Evolutionary conservation across 2,113 vertebrate species (phyloP).

Genomic region (Chaetura pelagica): DNA sequence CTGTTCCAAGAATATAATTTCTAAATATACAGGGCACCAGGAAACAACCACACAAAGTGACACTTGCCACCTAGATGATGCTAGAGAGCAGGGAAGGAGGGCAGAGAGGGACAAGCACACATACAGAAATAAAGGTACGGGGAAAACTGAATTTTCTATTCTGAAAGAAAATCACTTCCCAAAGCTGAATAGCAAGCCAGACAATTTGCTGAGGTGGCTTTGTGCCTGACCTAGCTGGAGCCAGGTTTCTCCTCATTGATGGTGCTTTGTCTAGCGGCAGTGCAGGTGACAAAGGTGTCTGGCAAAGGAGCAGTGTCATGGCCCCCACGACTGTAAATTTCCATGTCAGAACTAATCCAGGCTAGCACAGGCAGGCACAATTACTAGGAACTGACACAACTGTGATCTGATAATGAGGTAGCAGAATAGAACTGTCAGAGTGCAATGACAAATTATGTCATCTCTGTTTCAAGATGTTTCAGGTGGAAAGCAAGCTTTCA

Average conservation of each 20-base stretch:
- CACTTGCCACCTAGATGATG: rapidly evolving
- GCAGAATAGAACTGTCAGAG: slow-evolving; percentile 56
- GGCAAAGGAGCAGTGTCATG: neutral
- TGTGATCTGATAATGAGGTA: slow-evolving; percentile 16
- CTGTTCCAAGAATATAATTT: neutral
- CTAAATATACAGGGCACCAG: neutral
- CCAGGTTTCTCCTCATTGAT: neutral
- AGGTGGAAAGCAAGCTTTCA: neutral
- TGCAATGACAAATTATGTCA: slow-evolving; percentile 21
- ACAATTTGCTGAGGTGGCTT: slow-evolving; percentile 23
- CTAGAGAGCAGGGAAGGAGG: neutral
- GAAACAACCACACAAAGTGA: neutral
- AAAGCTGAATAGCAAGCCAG: neutral
- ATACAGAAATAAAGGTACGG: neutral
- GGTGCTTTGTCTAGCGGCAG: neutral
- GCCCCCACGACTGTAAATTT: neutral
- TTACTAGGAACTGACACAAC: slow-evolving; percentile 37
- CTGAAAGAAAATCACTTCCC: slow-evolving; percentile 9
- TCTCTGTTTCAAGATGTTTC: neutral
- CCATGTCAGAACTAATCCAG: slow-evolving; percentile 46
- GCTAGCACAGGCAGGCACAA: neutral
- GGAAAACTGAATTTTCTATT: neutral
- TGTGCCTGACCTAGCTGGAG: neutral
- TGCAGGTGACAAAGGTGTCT: neutral
- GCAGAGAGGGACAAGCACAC: neutral